Percentiles rank a stretch among this genome's conserved stretches.
These are phyloP conservation scores for Rattus norvegicus DNA, from an alignment of 2,113 vertebrate genomes.

Conservation along the genomic window DNA sequence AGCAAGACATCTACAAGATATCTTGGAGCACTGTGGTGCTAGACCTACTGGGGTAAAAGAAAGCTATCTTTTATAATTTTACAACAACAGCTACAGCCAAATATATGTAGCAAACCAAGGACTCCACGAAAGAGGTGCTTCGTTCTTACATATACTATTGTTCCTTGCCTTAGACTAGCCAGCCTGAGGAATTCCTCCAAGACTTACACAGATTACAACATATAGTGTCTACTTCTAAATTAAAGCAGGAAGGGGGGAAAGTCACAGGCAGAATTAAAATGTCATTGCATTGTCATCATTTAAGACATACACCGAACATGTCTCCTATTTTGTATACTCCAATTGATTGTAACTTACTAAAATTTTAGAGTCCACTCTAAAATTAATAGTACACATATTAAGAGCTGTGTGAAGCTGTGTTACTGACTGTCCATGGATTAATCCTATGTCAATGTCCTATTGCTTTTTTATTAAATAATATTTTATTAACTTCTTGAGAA, in stretches of 20 bases:
- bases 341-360: background rate
- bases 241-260: background rate
- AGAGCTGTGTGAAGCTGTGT: background rate
- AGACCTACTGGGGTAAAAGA: too few relatives aligned
- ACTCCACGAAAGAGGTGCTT: background rate
- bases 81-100: background rate
- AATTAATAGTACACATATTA: background rate
- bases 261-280: background rate
- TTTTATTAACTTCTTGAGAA: background rate
- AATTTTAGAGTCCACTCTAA: background rate
- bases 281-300: background rate
- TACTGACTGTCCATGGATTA: background rate
- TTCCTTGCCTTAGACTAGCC: background rate
- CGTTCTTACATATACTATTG: background rate
- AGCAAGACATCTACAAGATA: too few relatives aligned
- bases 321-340: background rate
- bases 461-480: background rate
- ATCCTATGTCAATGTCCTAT: background rate
- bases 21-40: too few relatives aligned
- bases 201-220: background rate
- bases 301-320: background rate
- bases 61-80: too few relatives aligned
- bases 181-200: background rate
- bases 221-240: background rate
- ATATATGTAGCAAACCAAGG: conserved; percentile 2